These are phyloP conservation scores for Habropoda laboriosa DNA, from an alignment of 1,140 invertebrate species.

Conservation along the genomic window DNA sequence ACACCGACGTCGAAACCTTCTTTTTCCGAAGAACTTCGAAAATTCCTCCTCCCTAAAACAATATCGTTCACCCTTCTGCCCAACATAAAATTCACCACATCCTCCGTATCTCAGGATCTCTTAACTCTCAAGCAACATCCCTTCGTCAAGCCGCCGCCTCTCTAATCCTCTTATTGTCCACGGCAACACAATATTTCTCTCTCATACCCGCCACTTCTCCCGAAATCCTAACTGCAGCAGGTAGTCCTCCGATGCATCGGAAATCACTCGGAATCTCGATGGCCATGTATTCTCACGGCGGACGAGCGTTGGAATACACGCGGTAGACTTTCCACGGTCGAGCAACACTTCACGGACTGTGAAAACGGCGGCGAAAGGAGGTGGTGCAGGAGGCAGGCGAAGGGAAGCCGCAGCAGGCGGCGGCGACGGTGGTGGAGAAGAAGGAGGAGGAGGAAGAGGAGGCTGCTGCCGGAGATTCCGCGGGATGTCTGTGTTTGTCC, in stretches of 20 bases:
- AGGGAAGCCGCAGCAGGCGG: background rate
- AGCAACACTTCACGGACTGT: conserved; percentile 16
- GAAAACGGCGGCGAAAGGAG: conserved; percentile 21
- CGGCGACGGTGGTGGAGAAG: background rate
- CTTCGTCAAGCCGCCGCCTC: background rate
- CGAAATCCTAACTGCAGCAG: background rate
- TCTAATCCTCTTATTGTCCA: background rate
- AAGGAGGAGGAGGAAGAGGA: conserved; percentile 14
- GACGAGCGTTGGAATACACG: background rate
- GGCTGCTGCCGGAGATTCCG: conserved; percentile 44
- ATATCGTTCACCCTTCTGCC: background rate
- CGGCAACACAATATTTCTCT: background rate
- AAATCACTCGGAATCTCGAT: no score
- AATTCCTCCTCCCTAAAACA: no score
- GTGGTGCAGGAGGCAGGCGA: background rate
- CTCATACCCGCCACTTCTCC: background rate
- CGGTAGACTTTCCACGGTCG: conserved; percentile 34
- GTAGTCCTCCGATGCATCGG: background rate
- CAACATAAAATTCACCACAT: background rate
- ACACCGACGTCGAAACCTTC: no score
- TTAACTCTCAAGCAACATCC: background rate
- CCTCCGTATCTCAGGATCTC: background rate
- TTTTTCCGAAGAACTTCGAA: no score
- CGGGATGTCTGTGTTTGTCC: conserved; percentile 71
- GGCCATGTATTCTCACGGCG: background rate